phyloP scores from a whole-genome alignment of 2,888 invertebrate genomes.

The Odontomyia ornata region DNA sequence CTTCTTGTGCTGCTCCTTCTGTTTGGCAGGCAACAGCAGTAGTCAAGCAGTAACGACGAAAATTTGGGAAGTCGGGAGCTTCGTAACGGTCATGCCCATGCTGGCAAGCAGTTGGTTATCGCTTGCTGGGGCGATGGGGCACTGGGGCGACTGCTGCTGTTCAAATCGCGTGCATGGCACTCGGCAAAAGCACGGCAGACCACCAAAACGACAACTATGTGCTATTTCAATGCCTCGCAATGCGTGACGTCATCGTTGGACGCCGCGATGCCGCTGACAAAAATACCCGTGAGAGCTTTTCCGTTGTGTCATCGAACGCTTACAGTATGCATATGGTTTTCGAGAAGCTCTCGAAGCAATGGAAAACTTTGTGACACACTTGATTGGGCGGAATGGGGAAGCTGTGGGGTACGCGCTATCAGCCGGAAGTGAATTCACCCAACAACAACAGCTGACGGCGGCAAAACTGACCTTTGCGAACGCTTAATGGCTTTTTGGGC shows the following conservation, averaged over 20 bases:
- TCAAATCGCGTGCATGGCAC: constrained; percentile 5
- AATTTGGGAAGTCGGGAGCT: constrained; percentile 34
- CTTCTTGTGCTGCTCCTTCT: constrained; percentile 26
- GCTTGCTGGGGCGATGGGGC: constrained; percentile 9
- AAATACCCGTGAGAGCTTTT: constrained; percentile 33
- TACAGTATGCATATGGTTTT: neutral
- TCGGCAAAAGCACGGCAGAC: neutral
- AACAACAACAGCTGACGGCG: constrained; percentile 23
- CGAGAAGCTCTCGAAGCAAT: neutral
- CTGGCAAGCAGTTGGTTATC: constrained; percentile 5
- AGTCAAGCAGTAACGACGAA: constrained; percentile 32
- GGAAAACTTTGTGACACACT: neutral
- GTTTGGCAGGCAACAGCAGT: constrained; percentile 3
- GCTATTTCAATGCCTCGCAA: constrained; percentile 9
- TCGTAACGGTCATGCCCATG: constrained; percentile 47
- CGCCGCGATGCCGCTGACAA: constrained; percentile 35
- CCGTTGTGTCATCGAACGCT: neutral
- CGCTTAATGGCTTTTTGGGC: neutral
- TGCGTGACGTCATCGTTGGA: constrained; percentile 45
- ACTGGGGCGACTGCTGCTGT: constrained; percentile 33
- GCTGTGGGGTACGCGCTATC: neutral
- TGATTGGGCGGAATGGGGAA: neutral
- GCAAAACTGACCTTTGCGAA: constrained; percentile 4
- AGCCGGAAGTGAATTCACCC: neutral
- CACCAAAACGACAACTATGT: neutral